Evolutionary conservation across 2,113 vertebrate species (phyloP), one percentile per base, ranked within the genome.

Genomic region (Stomatorhinus ivindoensis): DNA sequence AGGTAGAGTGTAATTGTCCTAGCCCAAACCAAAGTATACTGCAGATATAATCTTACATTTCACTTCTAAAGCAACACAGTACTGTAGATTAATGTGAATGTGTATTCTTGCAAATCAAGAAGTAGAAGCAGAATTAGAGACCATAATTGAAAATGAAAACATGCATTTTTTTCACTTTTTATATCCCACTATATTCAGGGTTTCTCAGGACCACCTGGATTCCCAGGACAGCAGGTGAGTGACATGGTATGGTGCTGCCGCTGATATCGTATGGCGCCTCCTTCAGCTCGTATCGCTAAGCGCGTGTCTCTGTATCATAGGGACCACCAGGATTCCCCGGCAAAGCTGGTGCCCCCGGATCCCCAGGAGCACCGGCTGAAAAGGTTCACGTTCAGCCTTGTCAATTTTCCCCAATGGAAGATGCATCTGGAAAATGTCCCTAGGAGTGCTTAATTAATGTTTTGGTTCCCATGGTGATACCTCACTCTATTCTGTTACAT

Each of bases 151-250:
- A 39, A 44, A 42, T 21, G 44, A 84, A 84, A 84, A 8, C 21
- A 47, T 84, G 39, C 3, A 47, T 13, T 84, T 84, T 84, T 2
- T 13, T 3, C 48, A 1, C 65, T 92, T 86, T 24, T 17, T 89
- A 53, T 65, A 83, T 83, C 42, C 42, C 2, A 91, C 88, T 89
- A 19, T 93, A 91, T 39, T 0, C 89, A 99, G 98, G 98, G 98
- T 89, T 99, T 98, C 92, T 96, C 96, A 96, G 98, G 98, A 91
- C 96, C 96, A 61, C 97, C 97, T 0, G 98, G 98, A 89, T 99
- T 99, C 91, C 97, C 97, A 0, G 98, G 98, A 87, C 94, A 95
- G 0, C 96, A 95, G 50, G 98, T 99, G 92, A 94, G 97, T 97
- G 48, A 61, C 88, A 9, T 88, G 15, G 17, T 4, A 53, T 19